Base-by-base conservation (phyloP, 2,113 vertebrate genomes). In the Microcebus jonahi region DNA sequence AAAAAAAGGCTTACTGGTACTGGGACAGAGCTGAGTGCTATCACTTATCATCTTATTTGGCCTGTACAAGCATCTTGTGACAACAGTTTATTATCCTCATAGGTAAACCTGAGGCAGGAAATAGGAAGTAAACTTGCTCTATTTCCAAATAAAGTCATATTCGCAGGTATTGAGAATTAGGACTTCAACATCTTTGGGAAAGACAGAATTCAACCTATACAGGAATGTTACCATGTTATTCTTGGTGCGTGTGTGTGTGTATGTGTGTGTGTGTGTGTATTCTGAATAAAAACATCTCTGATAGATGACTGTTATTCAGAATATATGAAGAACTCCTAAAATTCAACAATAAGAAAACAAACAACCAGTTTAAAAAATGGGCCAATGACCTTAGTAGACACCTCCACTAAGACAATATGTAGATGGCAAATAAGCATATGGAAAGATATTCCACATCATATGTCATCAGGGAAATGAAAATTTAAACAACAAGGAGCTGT, bases 81-180 rank as follows among this genome's bases (percentile, higher is more conserved):
- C 29, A 93, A 57, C 31, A 80, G 59, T 94, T 86, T 90, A 29
- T 86, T 89, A 93, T 42, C 55, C 29, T 94, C 61, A 39, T 12
- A 82, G 68, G 88, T 59, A 23, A 97, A 89, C 81, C 71, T 4
- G 25, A 80, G 71, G 50, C 39, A 55, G 67, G 36, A 31, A 53
- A 53, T 42, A 77, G 27, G 34, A 34, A 82, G 73, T 6, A 31
- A 67, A n/a, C 34, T 70, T 75, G 29, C 18, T 21, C 45, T 71
- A 15, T 82, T 93, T 73, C 57, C 59, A 85, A 88, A 86, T n/a
- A 25, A 55, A 45, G 8, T 73, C 13, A 36, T n/a, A 3, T 61
- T 57, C 31, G 80, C 1, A 21, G 31, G 25, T 73, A 42, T 12
- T 55, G 25, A n/a, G 29, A 15, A 61, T 88, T 65, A 67, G 45